phyloP scores from a whole-genome alignment of 2,797 vertebrate genomes.

The Xerus rutilus region DNA sequence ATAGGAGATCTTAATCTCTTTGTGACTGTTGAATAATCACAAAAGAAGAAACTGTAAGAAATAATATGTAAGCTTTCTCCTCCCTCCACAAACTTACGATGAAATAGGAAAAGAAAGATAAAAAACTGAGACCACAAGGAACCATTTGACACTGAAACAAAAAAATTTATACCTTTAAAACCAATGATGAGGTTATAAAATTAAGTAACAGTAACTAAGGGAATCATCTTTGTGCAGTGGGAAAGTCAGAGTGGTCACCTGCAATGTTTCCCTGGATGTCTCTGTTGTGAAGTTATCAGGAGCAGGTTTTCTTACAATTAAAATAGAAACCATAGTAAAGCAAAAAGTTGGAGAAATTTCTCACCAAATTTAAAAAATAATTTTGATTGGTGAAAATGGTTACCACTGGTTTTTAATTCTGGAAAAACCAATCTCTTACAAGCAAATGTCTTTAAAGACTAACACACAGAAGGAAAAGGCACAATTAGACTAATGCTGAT shows the following conservation, averaged over 20 bases:
- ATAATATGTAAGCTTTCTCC: not conserved
- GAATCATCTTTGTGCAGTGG: too few relatives aligned
- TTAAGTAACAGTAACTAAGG: not conserved
- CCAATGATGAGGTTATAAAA: not conserved
- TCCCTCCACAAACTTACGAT: not conserved
- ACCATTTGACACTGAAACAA: not conserved
- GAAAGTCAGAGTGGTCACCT: too few relatives aligned
- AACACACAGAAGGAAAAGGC: not conserved
- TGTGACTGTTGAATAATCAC: not conserved
- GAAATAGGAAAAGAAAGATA: not conserved
- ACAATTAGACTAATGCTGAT: not conserved
- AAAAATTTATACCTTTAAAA: not conserved
- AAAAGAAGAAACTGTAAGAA: not conserved
- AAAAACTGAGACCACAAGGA: not conserved
- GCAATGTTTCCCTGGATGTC: too few relatives aligned
- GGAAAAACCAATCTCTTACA: not conserved
- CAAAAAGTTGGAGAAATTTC: not conserved
- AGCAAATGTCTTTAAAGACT: not conserved
- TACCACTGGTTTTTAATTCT: not conserved
- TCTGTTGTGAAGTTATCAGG: not conserved
- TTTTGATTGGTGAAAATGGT: not conserved
- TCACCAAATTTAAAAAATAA: not conserved
- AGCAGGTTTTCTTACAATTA: not conserved
- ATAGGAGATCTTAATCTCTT: not conserved
- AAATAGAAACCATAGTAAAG: not conserved